Evolutionary conservation across 2,113 vertebrate species (phyloP), one percentile per base, ranked within the genome.

Genomic region (Propithecus coquereli): DNA sequence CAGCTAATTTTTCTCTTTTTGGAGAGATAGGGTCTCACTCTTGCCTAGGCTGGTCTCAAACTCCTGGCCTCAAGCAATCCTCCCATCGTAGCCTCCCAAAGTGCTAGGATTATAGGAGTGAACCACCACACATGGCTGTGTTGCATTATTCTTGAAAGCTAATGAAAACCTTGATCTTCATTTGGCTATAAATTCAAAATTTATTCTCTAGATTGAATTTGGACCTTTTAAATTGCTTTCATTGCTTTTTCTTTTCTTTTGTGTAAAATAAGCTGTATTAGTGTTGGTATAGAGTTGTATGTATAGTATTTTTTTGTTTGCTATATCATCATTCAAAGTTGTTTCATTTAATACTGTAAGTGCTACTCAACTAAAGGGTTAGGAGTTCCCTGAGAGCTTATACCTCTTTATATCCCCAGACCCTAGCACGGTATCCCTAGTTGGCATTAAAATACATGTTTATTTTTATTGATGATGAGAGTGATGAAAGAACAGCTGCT

Each of bases 391-490:
- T 14, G 76, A 52, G 52, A 88, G 54, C 22, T 27, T 61, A 63
- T 3, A 27, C 32, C 17, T 83, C 68, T 81, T n/a, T 45, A 45
- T 18, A 34, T 34, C 73, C 45, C 57, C 6, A 50, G 8, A 85
- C 20, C 79, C 73, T 61, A 43, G 34, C 25, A 40, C 74, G 32
- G 83, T n/a, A 30, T 90, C 43, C 83, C 93, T 59, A 50, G 85
- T n/a, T 91, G 94, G 93, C 91, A 84, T 23, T 54, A 47, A 89
- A 52, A 43, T 9, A 43, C 10, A 7, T 45, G 52, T 52, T 79
- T 80, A 71, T 43, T 96, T 87, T 27, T 94, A 87, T 54, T 74
- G 68, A 83, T 80, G 82, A 50, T n/a, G 73, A 70, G 34, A 70
- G 52, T 82, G 54, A 50, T 6, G 52, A 90, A 90, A 93, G 76